phyloP scores from a whole-genome alignment of 2,888 invertebrate species.

The Phortica magna region DNA sequence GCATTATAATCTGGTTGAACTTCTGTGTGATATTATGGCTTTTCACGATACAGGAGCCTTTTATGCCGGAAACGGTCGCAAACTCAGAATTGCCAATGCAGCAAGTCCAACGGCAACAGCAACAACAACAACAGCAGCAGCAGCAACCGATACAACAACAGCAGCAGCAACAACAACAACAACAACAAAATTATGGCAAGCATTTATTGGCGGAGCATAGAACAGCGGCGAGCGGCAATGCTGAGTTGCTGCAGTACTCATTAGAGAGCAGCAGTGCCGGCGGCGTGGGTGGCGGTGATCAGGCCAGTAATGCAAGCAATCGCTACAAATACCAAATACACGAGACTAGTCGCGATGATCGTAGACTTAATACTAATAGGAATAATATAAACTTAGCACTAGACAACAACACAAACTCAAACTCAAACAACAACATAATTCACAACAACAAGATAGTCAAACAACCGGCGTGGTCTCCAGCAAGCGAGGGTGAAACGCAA shows the following conservation, averaged over 20 bases:
- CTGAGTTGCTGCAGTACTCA: constrained; percentile 30
- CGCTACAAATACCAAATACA: constrained; percentile 63
- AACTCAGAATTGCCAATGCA: constrained; percentile 16
- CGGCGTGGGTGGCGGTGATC: constrained; percentile 42
- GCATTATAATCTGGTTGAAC: constrained; percentile 75
- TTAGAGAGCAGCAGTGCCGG: constrained; percentile 22
- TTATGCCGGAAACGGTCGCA: constrained; percentile 58
- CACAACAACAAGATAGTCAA: constrained; percentile 1
- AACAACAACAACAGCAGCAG: constrained; percentile 30
- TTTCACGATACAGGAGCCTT: constrained; percentile 74
- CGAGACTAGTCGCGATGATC: constrained; percentile 62
- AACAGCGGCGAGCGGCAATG: constrained; percentile 25
- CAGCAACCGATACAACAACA: constrained; percentile 23
- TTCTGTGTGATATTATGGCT: constrained; percentile 77
- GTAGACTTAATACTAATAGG: constrained; percentile 51
- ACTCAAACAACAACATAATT: constrained; percentile 30
- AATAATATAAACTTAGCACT: constrained; percentile 55
- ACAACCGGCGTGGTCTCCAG: no score
- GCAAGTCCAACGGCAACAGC: constrained; percentile 42
- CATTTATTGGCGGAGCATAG: constrained; percentile 43
- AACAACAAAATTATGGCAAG: constrained; percentile 40
- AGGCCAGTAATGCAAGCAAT: constrained; percentile 50
- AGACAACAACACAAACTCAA: constrained; percentile 33
- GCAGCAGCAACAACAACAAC: constrained; percentile 7
- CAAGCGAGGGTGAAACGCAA: not conserved